Conservation (phyloP, 2,113 vertebrate genomes). For the Stomatorhinus ivindoensis region DNA sequence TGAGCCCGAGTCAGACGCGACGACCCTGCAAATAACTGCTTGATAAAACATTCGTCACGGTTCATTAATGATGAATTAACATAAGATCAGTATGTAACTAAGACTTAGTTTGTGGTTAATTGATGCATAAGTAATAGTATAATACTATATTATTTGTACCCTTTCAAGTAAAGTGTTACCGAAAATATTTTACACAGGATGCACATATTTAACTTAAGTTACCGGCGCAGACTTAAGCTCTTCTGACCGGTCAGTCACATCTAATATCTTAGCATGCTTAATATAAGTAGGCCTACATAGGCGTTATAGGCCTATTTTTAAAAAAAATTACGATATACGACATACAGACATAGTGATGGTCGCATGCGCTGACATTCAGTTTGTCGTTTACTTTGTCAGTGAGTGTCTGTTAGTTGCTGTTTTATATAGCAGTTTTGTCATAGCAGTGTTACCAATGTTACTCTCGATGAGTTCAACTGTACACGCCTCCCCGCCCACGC, state of each 20-base stretch:
- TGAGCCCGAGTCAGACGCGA: too few relatives aligned
- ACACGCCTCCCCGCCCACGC: not conserved
- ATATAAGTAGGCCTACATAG: not conserved
- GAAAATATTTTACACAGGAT: not conserved
- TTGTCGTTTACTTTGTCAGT: not conserved
- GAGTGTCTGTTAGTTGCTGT: not conserved
- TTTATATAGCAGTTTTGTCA: not conserved
- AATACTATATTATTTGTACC: too few relatives aligned
- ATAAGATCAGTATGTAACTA: too few relatives aligned
- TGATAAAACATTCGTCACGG: too few relatives aligned
- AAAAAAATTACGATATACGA: too few relatives aligned
- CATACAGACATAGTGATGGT: not conserved
- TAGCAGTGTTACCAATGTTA: not conserved
- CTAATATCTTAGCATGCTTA: not conserved
- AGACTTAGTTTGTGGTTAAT: too few relatives aligned
- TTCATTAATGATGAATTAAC: too few relatives aligned
- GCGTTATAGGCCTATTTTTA: not conserved
- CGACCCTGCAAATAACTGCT: too few relatives aligned
- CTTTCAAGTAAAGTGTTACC: not conserved
- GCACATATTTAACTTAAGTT: not conserved
- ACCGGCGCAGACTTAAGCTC: not conserved
- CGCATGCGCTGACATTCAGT: not conserved
- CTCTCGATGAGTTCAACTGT: not conserved
- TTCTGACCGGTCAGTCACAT: not conserved
- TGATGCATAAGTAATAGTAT: too few relatives aligned